Conservation (phyloP, 2,113 vertebrate species). For the Columba livia region DNA sequence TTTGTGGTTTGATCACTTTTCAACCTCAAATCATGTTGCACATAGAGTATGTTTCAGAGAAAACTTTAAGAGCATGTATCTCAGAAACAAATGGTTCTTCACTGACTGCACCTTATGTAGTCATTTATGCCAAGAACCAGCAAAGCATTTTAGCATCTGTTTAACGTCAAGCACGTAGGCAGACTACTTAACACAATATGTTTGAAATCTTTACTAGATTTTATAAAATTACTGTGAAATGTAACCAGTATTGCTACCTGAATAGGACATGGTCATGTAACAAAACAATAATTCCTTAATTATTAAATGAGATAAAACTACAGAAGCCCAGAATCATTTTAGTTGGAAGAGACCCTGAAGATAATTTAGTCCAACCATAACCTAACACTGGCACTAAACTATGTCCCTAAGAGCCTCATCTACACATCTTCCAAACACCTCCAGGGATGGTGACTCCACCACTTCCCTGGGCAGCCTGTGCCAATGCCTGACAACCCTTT, state of each 20-base stretch:
- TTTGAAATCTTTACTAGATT: not conserved
- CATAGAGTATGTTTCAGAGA: not conserved
- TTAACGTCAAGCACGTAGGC: not conserved
- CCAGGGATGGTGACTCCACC: too few species aligned
- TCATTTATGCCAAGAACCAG: not conserved
- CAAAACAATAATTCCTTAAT: not conserved
- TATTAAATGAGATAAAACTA: not conserved
- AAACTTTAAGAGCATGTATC: not conserved
- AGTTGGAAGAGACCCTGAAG: too few species aligned
- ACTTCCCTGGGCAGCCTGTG: too few species aligned
- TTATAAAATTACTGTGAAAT: not conserved
- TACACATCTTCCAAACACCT: too few species aligned
- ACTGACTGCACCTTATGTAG: not conserved
- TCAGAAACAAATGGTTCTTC: not conserved
- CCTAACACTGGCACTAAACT: too few species aligned
- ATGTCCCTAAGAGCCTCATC: too few species aligned
- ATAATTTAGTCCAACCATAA: too few species aligned
- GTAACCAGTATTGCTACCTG: not conserved
- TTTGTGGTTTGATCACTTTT: rapidly evolving
- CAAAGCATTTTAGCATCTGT: not conserved
- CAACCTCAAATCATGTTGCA: not conserved
- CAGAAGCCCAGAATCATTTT: too few species aligned
- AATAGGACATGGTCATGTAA: not conserved
- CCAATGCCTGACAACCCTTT: too few species aligned
- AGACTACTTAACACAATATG: not conserved